phyloP scores from a whole-genome alignment of 1,140 invertebrate genomes.

The Homalodisca vitripennis region DNA sequence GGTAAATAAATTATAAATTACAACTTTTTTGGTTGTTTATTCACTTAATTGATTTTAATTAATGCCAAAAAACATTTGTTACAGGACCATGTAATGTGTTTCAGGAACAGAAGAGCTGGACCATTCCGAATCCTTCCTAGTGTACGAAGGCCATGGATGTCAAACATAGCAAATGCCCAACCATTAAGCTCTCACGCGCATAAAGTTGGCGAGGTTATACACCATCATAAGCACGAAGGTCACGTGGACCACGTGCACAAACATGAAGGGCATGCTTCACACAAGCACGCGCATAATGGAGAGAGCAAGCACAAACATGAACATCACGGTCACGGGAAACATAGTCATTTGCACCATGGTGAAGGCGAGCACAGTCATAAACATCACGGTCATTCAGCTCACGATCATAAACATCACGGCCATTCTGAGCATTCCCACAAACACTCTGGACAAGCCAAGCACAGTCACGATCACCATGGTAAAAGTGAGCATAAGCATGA shows the following conservation, averaged over 20 bases:
- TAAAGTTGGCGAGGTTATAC: slow-evolving; percentile 3
- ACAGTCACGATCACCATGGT: slow-evolving; percentile 19
- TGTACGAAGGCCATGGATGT: too few species aligned
- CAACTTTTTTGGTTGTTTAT: too few species aligned
- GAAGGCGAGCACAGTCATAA: slow-evolving; percentile 12
- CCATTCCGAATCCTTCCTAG: background rate
- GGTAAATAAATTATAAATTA: too few species aligned
- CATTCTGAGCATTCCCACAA: slow-evolving; percentile 6
- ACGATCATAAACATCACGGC: slow-evolving; percentile 9
- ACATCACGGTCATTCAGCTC: slow-evolving; percentile 4
- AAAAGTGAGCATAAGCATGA: slow-evolving; percentile 25
- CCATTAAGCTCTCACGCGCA: too few species aligned
- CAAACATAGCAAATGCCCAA: too few species aligned
- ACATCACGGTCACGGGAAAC: slow-evolving; percentile 12
- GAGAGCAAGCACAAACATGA: background rate
- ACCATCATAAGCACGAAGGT: slow-evolving; percentile 19
- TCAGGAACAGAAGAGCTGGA: background rate
- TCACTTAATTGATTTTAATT: too few species aligned
- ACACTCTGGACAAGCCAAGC: slow-evolving; percentile 17
- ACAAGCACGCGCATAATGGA: slow-evolving; percentile 13
- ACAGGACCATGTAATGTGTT: slow-evolving; percentile 7
- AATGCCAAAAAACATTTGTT: too few species aligned
- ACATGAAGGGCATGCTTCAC: slow-evolving; percentile 1
- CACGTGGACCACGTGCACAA: slow-evolving; percentile 17
- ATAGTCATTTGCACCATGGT: slow-evolving; percentile 20